Percentiles rank a stretch among this genome's conserved stretches.
Conservation (phyloP, 2,888 invertebrate genomes). For the Buathra laborator region DNA sequence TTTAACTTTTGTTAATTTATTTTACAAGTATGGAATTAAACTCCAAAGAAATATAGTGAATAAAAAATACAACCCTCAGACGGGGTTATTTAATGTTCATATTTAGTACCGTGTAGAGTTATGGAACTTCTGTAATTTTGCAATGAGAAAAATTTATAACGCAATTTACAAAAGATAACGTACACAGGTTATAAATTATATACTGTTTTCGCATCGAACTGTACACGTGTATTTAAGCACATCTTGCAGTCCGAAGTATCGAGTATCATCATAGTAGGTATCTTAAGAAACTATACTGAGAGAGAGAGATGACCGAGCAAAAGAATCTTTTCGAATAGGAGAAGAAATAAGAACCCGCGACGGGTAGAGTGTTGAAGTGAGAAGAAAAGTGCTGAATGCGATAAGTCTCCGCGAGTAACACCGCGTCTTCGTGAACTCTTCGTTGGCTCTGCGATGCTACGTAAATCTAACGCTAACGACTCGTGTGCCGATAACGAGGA, state of each 20-base stretch:
- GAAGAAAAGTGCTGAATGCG: slow-evolving; percentile 46
- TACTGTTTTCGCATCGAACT: not conserved
- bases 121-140: not conserved
- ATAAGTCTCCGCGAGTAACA: slow-evolving; percentile 50
- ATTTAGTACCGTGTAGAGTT: too few species aligned
- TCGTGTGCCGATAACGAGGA: slow-evolving; percentile 62
- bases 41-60: too few species aligned
- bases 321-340: slow-evolving; percentile 1
- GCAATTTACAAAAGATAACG: not conserved
- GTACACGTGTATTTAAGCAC: slow-evolving; percentile 13
- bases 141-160: not conserved
- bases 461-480: slow-evolving; percentile 41
- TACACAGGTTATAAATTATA: not conserved
- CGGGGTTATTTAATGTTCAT: too few species aligned
- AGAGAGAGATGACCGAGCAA: not conserved
- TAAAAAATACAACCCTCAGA: too few species aligned
- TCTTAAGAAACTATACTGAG: not conserved
- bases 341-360: not conserved
- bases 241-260: slow-evolving; percentile 20
- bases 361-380: not conserved
- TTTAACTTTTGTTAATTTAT: too few species aligned
- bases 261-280: slow-evolving; percentile 23
- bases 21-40: too few species aligned
- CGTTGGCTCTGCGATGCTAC: not conserved
- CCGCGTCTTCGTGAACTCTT: slow-evolving; percentile 21